Percentiles rank a stretch among this genome's conserved stretches.
These are phyloP conservation scores for Plagiodera versicolora DNA, from an alignment of 2,888 invertebrate genomes.

Conservation along the genomic window DNA sequence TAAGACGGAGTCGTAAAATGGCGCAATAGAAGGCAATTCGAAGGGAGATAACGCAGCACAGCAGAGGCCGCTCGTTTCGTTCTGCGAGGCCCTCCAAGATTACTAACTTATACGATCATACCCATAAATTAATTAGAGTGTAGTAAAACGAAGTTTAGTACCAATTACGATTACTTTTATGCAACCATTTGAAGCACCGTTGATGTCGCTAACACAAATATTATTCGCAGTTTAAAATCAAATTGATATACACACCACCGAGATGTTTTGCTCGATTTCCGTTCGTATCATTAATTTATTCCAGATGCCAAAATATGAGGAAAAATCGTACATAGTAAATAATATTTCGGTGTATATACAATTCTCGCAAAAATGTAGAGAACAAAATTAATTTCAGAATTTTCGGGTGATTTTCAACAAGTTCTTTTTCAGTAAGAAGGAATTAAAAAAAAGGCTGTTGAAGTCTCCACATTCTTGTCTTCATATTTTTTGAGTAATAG, in stretches of 20 bases:
- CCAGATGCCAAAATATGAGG: no score
- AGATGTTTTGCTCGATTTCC: no score
- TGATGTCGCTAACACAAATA: constrained; percentile 2
- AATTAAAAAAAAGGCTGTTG: no score
- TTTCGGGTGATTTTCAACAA: no score
- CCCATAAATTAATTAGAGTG: constrained; percentile 46
- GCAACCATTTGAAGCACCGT: constrained; percentile 35
- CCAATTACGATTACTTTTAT: constrained; percentile 46
- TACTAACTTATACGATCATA: constrained; percentile 36
- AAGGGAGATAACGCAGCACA: constrained; percentile 40
- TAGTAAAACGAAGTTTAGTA: constrained; percentile 43
- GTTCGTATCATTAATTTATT: no score
- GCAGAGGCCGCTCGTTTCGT: constrained; percentile 21
- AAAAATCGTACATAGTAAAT: no score
- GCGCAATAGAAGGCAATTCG: constrained; percentile 38
- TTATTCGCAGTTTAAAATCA: background rate
- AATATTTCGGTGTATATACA: no score
- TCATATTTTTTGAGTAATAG: no score
- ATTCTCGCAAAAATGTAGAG: no score
- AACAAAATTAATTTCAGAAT: no score
- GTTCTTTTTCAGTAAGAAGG: no score
- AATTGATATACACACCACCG: background rate
- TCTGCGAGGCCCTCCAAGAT: constrained; percentile 9
- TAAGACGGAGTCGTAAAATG: constrained; percentile 39
- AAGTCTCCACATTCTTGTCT: no score